Base-by-base conservation (phyloP, 53 echinoderm and acorn worm species). In the Pentamera pediparva region DNA sequence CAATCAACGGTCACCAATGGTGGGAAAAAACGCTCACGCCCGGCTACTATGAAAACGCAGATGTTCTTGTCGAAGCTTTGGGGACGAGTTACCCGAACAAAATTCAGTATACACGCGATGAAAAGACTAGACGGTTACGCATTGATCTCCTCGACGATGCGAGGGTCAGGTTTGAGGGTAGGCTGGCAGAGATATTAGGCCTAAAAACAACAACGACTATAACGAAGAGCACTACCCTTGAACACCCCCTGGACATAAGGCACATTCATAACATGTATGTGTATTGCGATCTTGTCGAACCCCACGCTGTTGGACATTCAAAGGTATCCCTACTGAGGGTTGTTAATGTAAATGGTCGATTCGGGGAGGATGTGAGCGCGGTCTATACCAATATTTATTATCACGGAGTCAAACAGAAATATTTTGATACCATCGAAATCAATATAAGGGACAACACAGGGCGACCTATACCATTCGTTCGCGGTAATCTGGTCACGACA, bases 391-490 rank as follows among this genome's bases (percentile, higher is more conserved):
- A 69, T 6, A 31, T 70, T 27, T 48, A 56, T 33, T 56, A n/a
- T 11, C 74, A 74, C 17, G 56, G 35, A 2, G 39, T 47, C 31
- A 69, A 47, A 28, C 48, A 69, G n/a, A 45, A 30, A 29, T 48
- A 69, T 49, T 47, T 69, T 5, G 21, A 37, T 28, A 47, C 53
- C 3, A 32, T 81, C 0, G 81, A 81, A 45, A 59, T 82, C 20
- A 64, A 82, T 82, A 82, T 82, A 75, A 82, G 83, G 56, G 83
- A 73, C 47, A 63, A 43, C 33, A 82, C 79, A 3, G 89, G 85
- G 0, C 49, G 53, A 18, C 58, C 39, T 25, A 79, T 90, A 34
- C 85, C 80, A 85, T 86, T 90, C 31, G 76, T 83, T 48, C 83
- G 83, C 22, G 85, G 85, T 37, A 82, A 64, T 20, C 59, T 85